A percentile compares a stretch with the other conserved stretches of the same genome.
Conservation (phyloP, 2,888 invertebrate species). For the Heliconius ethilla region DNA sequence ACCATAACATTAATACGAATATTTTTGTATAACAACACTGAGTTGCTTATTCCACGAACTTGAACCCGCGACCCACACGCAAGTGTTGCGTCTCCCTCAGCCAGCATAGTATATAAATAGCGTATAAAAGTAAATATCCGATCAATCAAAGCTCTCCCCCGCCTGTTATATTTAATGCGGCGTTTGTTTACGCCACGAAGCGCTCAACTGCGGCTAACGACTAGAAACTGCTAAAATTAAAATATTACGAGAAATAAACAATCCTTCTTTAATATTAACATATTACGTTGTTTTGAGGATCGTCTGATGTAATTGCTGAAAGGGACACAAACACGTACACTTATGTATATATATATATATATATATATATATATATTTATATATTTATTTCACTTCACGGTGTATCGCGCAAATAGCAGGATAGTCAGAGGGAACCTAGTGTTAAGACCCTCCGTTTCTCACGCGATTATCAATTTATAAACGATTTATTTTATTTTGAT, state of each 20-base stretch:
- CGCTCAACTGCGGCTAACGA: not conserved
- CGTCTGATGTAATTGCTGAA: too few species aligned
- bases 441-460: too few species aligned
- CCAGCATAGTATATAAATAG: not conserved
- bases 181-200: slow-evolving; percentile 8
- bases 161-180: slow-evolving; percentile 11
- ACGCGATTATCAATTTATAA: too few species aligned
- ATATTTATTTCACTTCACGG: too few species aligned
- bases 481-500: too few species aligned
- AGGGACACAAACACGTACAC: too few species aligned
- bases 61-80: not conserved
- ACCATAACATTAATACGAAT: not conserved
- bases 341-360: too few species aligned
- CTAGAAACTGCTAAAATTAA: not conserved
- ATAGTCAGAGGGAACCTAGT: too few species aligned
- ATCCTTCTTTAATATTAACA: not conserved
- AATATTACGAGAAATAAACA: slow-evolving; percentile 19
- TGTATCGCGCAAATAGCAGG: too few species aligned
- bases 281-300: not conserved
- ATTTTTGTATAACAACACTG: not conserved
- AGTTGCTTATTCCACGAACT: not conserved
- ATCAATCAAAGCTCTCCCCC: slow-evolving; percentile 11
- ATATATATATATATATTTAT: too few species aligned
- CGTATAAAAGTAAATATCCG: slow-evolving; percentile 22
- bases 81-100: not conserved